These are phyloP conservation scores for Hemithea aestivaria DNA, from an alignment of 2,888 invertebrate genomes.

Conservation along the genomic window DNA sequence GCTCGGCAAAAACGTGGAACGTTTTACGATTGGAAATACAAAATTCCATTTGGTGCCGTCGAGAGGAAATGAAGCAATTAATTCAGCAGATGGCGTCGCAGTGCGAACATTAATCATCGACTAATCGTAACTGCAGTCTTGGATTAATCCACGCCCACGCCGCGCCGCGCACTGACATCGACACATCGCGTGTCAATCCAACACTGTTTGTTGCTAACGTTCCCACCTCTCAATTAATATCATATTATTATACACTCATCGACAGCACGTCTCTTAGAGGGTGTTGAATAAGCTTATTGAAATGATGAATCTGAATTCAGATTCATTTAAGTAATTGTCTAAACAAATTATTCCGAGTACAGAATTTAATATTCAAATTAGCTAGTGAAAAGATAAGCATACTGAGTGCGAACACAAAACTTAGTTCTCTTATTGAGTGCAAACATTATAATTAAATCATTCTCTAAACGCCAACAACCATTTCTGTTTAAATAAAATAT, in stretches of 20 bases:
- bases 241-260: too few species aligned
- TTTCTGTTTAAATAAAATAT: conserved; percentile 21
- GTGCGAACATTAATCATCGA: conserved; percentile 77
- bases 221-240: too few species aligned
- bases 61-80: conserved; percentile 79
- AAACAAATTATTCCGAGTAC: too few species aligned
- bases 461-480: conserved; percentile 2
- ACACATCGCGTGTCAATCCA: conserved; percentile 32
- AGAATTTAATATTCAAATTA: too few species aligned
- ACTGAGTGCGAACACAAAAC: too few species aligned
- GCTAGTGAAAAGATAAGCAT: neutral
- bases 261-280: too few species aligned
- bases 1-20: conserved; percentile 59
- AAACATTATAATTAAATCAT: neutral
- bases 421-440: too few species aligned
- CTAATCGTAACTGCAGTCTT: conserved; percentile 79
- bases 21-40: conserved; percentile 69
- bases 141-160: conserved; percentile 58
- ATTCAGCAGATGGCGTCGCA: conserved; percentile 77
- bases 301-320: too few species aligned
- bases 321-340: too few species aligned
- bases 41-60: conserved; percentile 75
- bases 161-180: conserved; percentile 34
- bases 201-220: conserved; percentile 13
- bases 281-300: too few species aligned